A percentile compares a stretch with the other conserved stretches of the same genome.
Evolutionary conservation across 2,113 vertebrate species (phyloP).

Genomic region (Salminus brasiliensis): DNA sequence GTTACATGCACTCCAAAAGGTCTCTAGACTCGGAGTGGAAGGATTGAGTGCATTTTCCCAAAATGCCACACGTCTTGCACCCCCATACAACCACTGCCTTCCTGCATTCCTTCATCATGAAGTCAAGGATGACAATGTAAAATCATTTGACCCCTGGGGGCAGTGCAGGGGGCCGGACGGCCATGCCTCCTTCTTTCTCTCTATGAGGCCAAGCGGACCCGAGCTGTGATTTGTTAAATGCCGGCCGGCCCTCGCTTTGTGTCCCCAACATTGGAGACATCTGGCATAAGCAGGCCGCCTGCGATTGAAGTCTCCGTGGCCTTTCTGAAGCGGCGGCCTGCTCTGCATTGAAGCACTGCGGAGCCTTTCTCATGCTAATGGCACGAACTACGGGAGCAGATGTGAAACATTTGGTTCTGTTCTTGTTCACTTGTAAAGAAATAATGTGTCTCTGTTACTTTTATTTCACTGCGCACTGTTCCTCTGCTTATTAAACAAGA

Average conservation of each 20-base stretch:
- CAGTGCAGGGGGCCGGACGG: conserved; percentile 4
- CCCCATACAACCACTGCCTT: neutral
- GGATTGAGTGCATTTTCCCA: neutral
- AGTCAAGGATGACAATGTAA: conserved; percentile 47
- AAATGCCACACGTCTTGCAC: neutral
- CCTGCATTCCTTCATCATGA: conserved; percentile 51
- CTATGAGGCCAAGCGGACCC: conserved; percentile 56
- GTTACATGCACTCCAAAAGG: no score
- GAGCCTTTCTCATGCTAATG: conserved; percentile 93
- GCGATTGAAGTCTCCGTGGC: conserved; percentile 71
- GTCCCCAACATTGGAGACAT: conserved; percentile 79
- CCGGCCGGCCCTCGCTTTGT: conserved; percentile 70
- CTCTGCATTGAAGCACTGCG: conserved; percentile 77
- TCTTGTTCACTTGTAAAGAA: conserved; percentile 94
- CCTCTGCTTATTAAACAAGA: conserved; percentile 63
- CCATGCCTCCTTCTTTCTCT: conserved; percentile 43
- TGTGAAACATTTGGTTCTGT: conserved; percentile 94
- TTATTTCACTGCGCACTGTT: conserved; percentile 68
- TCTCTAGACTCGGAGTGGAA: no score
- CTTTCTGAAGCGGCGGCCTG: conserved; percentile 78
- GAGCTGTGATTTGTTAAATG: conserved; percentile 78
- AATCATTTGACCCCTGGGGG: conserved; percentile 65
- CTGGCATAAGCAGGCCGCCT: conserved; percentile 77
- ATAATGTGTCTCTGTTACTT: conserved; percentile 80
- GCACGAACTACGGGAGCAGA: conserved; percentile 81